Evolutionary conservation across 2,888 invertebrate genomes (phyloP), one percentile per base, ranked within the genome.

Genomic region (Neria commutata): DNA sequence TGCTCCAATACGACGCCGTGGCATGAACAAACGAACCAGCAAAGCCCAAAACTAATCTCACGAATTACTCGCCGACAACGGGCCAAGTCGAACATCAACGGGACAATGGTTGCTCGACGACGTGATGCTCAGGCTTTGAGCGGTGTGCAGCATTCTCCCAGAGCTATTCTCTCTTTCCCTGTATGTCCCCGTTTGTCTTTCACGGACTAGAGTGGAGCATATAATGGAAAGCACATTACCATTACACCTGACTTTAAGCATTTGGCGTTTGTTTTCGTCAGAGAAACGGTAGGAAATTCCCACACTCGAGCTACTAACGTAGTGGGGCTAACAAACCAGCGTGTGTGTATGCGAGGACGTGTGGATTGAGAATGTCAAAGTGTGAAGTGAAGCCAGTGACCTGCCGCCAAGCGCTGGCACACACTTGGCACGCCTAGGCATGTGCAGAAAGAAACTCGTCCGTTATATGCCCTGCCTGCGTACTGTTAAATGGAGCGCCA

Each of bases 231-330:
- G 23, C 23, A 50, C 50, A 67, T 61, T 67, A 63, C 67, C 50
- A 67, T 61, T 67, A 63, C 67, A 67, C 64, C 67, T 65, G 67
- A 65, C 64, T 64, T n/a, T 45, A 5, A 17, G 42, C 21, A n/a
- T 46, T 19, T 26, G 64, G 67, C 61, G 62, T 50, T 54, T 21
- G 60, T 57, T 58, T 29, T 23, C n/a, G 33, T 19, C 59, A 72
- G 73, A 72, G 74, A 76, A 76, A 76, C 74, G 74, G 74, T 74
- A 75, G 72, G 67, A 73, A 73, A 74, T 76, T 76, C 75, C 75
- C 75, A 76, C 75, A 76, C 74, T 75, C 66, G 59, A 47, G 42
- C 11, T 14, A 34, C 16, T n/a, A n/a, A n/a, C n/a, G n/a, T n/a
- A n/a, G n/a, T n/a, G n/a, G n/a, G n/a, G n/a, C n/a, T n/a, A 33